Percentiles rank a stretch among this genome's conserved stretches.
phyloP scores from a whole-genome alignment of 2,797 vertebrate species.

The Galaxias olidus region DNA sequence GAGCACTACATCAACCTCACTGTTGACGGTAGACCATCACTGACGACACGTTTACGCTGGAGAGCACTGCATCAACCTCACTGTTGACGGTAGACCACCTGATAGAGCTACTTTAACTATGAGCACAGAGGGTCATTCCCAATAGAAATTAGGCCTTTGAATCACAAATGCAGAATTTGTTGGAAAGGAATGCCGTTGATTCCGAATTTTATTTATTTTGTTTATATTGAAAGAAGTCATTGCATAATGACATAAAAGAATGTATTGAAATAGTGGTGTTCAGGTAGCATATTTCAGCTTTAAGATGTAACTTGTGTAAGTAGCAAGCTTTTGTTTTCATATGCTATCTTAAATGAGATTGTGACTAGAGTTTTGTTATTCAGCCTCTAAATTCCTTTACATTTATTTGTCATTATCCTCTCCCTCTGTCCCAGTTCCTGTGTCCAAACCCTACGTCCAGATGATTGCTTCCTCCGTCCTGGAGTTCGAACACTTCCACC shows the following conservation, averaged over 20 bases:
- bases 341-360: no score
- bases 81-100: constrained; percentile 84
- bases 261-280: not conserved
- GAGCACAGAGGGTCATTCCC: no score
- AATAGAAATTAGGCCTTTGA: not conserved
- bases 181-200: no score
- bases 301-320: no score
- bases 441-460: constrained; percentile 90
- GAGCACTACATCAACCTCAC: constrained; percentile 91
- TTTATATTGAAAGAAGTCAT: no score
- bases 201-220: no score
- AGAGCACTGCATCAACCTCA: constrained; percentile 90
- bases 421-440: constrained; percentile 77
- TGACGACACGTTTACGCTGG: constrained; percentile 94
- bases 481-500: constrained; percentile 90
- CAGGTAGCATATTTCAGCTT: not conserved
- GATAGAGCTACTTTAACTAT: no score
- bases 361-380: constrained; percentile 3
- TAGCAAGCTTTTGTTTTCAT: no score
- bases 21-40: constrained; percentile 97
- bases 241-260: no score
- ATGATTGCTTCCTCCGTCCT: constrained; percentile 92
- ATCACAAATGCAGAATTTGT: no score
- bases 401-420: constrained; percentile 1
- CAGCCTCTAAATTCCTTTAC: not conserved